These are phyloP conservation scores for Ooceraea biroi DNA, from an alignment of 1,140 invertebrate species.

Conservation along the genomic window DNA sequence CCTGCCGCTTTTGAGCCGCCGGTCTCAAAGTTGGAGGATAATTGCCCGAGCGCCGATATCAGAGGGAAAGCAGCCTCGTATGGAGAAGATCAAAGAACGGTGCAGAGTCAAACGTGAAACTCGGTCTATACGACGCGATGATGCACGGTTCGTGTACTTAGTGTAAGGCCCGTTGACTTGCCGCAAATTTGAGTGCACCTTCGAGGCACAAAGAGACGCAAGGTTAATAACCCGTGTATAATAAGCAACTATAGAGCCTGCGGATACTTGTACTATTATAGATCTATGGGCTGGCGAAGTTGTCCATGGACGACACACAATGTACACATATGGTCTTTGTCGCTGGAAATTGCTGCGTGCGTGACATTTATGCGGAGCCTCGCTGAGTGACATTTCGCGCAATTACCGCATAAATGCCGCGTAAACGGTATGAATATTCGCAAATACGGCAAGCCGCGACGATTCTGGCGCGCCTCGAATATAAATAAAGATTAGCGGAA, in stretches of 20 bases:
- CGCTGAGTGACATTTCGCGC: constrained; percentile 43
- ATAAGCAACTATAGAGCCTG: constrained; percentile 42
- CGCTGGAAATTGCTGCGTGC: constrained; percentile 40
- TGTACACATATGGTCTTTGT: constrained; percentile 49
- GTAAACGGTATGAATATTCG: constrained; percentile 34
- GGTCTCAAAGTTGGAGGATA: background rate
- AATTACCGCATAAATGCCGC: constrained; percentile 34
- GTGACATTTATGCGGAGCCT: constrained; percentile 47
- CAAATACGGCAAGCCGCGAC: background rate
- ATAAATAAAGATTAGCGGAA: background rate
- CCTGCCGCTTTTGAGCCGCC: background rate
- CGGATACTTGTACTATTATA: constrained; percentile 55
- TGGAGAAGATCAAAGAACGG: constrained; percentile 23
- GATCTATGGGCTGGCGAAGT: constrained; percentile 50
- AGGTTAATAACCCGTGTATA: constrained; percentile 62
- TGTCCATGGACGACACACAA: constrained; percentile 36
- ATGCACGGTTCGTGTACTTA: background rate
- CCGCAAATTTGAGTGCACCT: constrained; percentile 37
- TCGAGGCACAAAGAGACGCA: constrained; percentile 45
- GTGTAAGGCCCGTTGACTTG: constrained; percentile 28
- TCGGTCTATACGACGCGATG: constrained; percentile 6
- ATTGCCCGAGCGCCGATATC: background rate
- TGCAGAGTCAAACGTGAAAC: constrained; percentile 30
- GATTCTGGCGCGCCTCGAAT: background rate
- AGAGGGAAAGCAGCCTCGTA: too few relatives aligned